A percentile compares a stretch with the other conserved stretches of the same genome.
These are phyloP conservation scores for Octomys mimax DNA, from an alignment of 2,797 vertebrate species.

Conservation along the genomic window DNA sequence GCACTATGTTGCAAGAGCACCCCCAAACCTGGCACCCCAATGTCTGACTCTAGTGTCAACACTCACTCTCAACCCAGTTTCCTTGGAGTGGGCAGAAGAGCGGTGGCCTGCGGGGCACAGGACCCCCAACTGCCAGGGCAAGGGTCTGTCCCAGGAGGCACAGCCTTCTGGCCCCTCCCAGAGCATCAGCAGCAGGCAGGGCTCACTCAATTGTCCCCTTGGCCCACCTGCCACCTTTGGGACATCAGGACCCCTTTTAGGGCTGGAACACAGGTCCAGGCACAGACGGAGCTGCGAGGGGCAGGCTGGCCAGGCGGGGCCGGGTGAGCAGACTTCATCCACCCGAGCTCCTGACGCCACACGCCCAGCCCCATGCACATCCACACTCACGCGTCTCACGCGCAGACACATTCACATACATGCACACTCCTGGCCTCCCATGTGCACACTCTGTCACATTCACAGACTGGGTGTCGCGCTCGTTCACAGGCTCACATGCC, in stretches of 20 bases:
- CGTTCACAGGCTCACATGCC: neutral
- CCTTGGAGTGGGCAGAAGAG: too few relatives aligned
- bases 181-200: neutral
- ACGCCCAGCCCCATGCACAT: neutral
- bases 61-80: neutral
- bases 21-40: neutral
- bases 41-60: too few relatives aligned
- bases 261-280: neutral
- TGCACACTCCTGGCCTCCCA: neutral
- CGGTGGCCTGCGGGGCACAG: neutral
- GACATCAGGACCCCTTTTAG: neutral
- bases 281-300: neutral
- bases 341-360: neutral
- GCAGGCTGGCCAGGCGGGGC: neutral
- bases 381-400: neutral
- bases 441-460: neutral
- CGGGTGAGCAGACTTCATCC: neutral
- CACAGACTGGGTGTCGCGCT: neutral
- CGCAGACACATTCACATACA: fast-evolving
- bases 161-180: neutral
- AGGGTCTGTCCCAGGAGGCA: neutral
- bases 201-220: neutral
- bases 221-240: neutral
- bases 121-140: neutral
- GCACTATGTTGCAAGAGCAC: neutral